Conservation (phyloP, 2,797 vertebrate genomes). For the Mormyrus hasselquistii region DNA sequence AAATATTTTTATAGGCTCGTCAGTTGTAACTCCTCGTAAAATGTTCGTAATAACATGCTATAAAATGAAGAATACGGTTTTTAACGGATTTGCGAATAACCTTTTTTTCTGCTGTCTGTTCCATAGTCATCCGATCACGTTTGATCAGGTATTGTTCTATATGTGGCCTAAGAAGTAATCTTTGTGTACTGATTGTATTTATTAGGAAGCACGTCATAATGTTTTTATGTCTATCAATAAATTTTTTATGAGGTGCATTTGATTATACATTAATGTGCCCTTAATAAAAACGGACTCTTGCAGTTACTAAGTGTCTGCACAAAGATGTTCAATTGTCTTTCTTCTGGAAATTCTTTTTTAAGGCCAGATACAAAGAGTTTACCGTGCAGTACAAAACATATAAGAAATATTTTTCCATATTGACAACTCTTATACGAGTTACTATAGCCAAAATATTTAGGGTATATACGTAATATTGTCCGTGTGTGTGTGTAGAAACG, state of each 20-base stretch:
- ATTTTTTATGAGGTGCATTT: constrained; percentile 97
- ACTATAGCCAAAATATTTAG: not conserved
- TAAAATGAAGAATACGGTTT: constrained; percentile 63
- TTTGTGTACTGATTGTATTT: constrained; percentile 66
- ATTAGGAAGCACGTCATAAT: constrained; percentile 84
- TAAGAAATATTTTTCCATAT: not conserved
- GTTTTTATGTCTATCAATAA: constrained; percentile 96
- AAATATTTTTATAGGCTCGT: constrained; percentile 69
- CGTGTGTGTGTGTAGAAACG: not conserved
- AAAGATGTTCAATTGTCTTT: constrained; percentile 23
- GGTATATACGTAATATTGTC: not conserved
- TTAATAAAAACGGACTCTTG: constrained; percentile 78
- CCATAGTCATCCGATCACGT: constrained; percentile 38
- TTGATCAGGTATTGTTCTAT: constrained; percentile 28
- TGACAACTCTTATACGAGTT: not conserved
- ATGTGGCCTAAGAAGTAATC: constrained; percentile 39
- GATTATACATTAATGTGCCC: constrained; percentile 90
- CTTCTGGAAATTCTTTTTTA: constrained; percentile 11
- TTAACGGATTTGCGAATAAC: constrained; percentile 45
- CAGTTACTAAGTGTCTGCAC: constrained; percentile 44
- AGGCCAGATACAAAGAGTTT: not conserved
- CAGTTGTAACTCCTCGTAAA: constrained; percentile 66
- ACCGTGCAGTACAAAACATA: not conserved
- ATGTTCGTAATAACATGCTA: constrained; percentile 69
- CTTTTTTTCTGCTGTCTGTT: constrained; percentile 51